Conservation (phyloP, 1,140 invertebrate species). For the Brachionus paranguensis region DNA sequence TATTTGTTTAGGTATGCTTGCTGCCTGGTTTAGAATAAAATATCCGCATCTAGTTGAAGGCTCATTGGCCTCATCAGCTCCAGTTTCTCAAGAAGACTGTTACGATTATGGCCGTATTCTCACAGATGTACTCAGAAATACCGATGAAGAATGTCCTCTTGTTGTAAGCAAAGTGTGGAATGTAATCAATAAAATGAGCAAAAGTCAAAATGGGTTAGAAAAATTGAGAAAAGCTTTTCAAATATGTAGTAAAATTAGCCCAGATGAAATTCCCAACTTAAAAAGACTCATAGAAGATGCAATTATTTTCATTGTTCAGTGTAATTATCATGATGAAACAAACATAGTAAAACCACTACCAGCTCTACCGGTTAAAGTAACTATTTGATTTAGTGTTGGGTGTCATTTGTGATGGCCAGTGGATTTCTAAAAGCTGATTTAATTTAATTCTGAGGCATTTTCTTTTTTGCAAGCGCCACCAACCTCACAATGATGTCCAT, state of each 20-base stretch:
- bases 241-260: not conserved
- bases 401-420: not conserved
- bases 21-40: constrained; percentile 89
- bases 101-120: not conserved
- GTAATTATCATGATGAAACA: constrained; percentile 14
- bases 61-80: constrained; percentile 79
- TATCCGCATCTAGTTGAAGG: constrained; percentile 80
- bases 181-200: not conserved
- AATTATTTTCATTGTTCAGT: not conserved
- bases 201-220: constrained; percentile 41
- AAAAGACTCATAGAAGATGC: not conserved
- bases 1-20: constrained; percentile 77
- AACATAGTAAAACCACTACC: not conserved
- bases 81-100: constrained; percentile 59
- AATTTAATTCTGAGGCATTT: not conserved
- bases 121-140: not conserved
- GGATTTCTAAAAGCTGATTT: not conserved
- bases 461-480: not conserved
- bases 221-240: not conserved
- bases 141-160: not conserved
- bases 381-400: constrained; percentile 47
- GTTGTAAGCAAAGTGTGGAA: not conserved
- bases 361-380: constrained; percentile 58
- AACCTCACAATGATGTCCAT: constrained; percentile 61
- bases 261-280: not conserved